Evolutionary conservation across 2,113 vertebrate genomes (phyloP).

Genomic region (Sitta europaea): DNA sequence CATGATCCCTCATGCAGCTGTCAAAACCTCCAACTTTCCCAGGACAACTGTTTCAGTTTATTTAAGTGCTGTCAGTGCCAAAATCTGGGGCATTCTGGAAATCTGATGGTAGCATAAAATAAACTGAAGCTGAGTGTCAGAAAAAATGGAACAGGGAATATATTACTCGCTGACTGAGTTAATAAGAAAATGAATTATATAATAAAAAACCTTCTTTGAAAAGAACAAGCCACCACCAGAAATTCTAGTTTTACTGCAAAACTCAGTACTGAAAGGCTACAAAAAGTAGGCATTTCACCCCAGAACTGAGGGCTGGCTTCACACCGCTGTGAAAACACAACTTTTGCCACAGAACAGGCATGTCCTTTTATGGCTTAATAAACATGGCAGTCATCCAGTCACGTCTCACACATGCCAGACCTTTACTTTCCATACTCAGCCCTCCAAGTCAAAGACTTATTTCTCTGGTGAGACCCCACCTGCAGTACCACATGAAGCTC

Average conservation of each 20-base stretch:
- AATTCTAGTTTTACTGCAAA: background rate
- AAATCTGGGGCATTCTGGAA: constrained; percentile 48
- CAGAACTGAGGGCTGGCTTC: background rate
- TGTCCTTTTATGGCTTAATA: constrained; percentile 32
- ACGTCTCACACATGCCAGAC: background rate
- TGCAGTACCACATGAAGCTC: background rate
- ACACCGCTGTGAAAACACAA: background rate
- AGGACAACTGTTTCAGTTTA: constrained; percentile 56
- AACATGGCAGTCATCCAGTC: constrained; percentile 33
- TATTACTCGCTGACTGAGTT: background rate
- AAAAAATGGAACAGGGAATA: constrained; percentile 4
- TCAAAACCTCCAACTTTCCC: constrained; percentile 64
- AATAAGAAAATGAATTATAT: background rate
- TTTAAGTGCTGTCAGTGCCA: constrained; percentile 42
- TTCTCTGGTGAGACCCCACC: background rate
- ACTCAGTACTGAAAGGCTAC: background rate
- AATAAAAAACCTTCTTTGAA: background rate
- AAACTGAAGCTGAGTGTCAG: constrained; percentile 15
- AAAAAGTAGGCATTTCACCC: background rate
- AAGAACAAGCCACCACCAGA: background rate
- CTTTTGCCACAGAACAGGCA: constrained; percentile 20
- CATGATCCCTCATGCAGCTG: constrained; percentile 50
- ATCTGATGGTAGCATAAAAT: constrained; percentile 44
- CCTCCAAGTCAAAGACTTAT: background rate
- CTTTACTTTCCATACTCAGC: background rate